Base-by-base conservation (phyloP, 2,888 invertebrate genomes). In the Homarus gammarus region DNA sequence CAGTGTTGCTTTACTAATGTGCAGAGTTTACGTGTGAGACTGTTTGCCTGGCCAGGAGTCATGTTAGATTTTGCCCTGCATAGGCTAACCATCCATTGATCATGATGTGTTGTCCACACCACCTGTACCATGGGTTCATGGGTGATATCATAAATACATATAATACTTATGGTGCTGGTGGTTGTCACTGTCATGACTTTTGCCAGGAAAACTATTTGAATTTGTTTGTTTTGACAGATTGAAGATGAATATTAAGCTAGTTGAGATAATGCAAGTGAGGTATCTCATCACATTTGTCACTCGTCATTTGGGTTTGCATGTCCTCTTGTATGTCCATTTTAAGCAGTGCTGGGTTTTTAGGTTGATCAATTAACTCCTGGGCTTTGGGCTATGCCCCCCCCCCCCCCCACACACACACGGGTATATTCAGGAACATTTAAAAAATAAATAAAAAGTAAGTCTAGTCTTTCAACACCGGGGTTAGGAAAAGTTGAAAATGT, bases 61-160 rank as follows among this genome's bases (percentile, higher is more conserved):
- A n/a, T n/a, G n/a, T n/a, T n/a, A n/a, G n/a, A n/a, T n/a, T n/a
- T n/a, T n/a, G n/a, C n/a, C n/a, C n/a, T n/a, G n/a, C n/a, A n/a
- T n/a, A n/a, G n/a, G n/a, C n/a, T n/a, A n/a, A n/a, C n/a, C n/a
- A n/a, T n/a, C n/a, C n/a, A n/a, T n/a, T n/a, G n/a, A n/a, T n/a
- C n/a, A n/a, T n/a, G 6, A n/a, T 12, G 36, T 51, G 72, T 56
- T 27, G 33, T 72, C 49, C 36, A 10, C 83, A 15, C 44, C 85
- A 22, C 33, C 40, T 49, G 68, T 27, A 64, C 56, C 77, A 68
- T n/a, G 49, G n/a, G 85, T 68, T 51, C 56, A 49, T 85, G 85
- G 85, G 85, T 85, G 85, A 85, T 83, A 83, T 72, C 78, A 85
- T 49, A 85, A 64, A 85, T 84, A 77, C 44, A 85, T 77, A 77